A percentile compares a stretch with the other conserved stretches of the same genome.
Conservation (phyloP, 1,140 invertebrate genomes). For the Eciton burchellii region DNA sequence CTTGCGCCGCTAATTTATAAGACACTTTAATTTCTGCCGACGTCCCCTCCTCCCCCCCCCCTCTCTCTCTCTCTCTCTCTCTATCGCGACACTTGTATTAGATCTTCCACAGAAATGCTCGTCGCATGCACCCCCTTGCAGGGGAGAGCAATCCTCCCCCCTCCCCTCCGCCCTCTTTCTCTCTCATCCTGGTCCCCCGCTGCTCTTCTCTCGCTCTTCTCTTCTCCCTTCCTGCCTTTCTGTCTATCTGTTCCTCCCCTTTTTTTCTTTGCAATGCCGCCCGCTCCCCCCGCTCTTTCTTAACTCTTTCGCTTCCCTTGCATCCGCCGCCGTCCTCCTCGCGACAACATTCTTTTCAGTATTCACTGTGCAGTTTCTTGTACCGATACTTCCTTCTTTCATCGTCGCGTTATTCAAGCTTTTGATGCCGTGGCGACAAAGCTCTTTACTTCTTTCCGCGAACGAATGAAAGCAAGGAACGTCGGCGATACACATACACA, state of each 20-base stretch:
- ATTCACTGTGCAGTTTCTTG: constrained; percentile 79
- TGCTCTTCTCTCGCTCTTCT: constrained; percentile 18
- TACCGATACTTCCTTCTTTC: constrained; percentile 81
- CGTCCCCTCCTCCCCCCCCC: too few species aligned
- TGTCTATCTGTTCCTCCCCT: constrained; percentile 65
- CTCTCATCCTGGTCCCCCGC: constrained; percentile 19
- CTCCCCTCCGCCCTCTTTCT: constrained; percentile 48
- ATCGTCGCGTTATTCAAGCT: constrained; percentile 80
- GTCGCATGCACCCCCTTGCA: constrained; percentile 53
- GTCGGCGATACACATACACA: constrained; percentile 70
- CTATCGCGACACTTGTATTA: constrained; percentile 45
- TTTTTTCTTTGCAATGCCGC: constrained; percentile 48
- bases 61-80: too few species aligned
- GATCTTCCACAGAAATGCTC: constrained; percentile 69
- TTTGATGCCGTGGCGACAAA: constrained; percentile 80
- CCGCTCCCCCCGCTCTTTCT: constrained; percentile 62
- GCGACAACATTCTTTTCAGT: constrained; percentile 79
- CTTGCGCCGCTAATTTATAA: constrained; percentile 32
- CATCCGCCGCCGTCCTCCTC: constrained; percentile 50
- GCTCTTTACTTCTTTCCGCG: constrained; percentile 79
- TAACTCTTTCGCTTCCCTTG: constrained; percentile 59
- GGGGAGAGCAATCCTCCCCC: neutral
- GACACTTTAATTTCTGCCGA: constrained; percentile 50
- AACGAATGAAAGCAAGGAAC: constrained; percentile 77
- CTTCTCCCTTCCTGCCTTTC: constrained; percentile 54